Conservation (phyloP, 1,140 invertebrate species). For the Hesperophylax magnus region DNA sequence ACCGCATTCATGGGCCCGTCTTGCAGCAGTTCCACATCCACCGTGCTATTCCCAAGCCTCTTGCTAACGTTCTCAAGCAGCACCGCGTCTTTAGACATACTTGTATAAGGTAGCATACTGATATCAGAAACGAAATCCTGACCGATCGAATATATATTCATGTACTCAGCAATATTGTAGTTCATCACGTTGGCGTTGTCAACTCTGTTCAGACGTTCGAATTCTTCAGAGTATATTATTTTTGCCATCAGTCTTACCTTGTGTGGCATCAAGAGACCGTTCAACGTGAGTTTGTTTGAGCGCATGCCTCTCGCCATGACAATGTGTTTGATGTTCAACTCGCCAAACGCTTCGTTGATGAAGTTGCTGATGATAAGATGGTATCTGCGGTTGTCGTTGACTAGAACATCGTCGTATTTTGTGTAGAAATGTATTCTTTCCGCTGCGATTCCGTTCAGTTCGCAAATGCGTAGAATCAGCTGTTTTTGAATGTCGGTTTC, state of each 20-base stretch:
- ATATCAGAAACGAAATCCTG: slow-evolving; percentile 35
- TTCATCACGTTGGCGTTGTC: slow-evolving; percentile 37
- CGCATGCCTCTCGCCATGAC: background rate
- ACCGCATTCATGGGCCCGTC: slow-evolving; percentile 31
- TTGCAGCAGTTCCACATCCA: background rate
- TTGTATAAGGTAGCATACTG: background rate
- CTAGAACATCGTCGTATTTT: background rate
- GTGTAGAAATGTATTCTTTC: slow-evolving; percentile 32
- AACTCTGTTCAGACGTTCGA: slow-evolving; percentile 43
- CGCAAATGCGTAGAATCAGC: slow-evolving; percentile 40
- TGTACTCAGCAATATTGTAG: slow-evolving; percentile 29
- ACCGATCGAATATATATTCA: slow-evolving; percentile 25
- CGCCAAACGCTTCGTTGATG: slow-evolving; percentile 24
- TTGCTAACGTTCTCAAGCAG: slow-evolving; percentile 12
- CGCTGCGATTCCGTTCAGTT: slow-evolving; percentile 34
- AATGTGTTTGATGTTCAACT: slow-evolving; percentile 33
- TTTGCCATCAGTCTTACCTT: slow-evolving; percentile 42
- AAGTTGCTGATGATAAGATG: slow-evolving; percentile 45
- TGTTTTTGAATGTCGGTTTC: background rate
- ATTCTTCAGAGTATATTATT: slow-evolving; percentile 46
- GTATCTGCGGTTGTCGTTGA: slow-evolving; percentile 21
- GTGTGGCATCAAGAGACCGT: slow-evolving; percentile 42
- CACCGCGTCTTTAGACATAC: slow-evolving; percentile 34
- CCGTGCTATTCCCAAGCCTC: background rate
- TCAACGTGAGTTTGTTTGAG: slow-evolving; percentile 1